A percentile compares a stretch with the other conserved stretches of the same genome.
Evolutionary conservation across 1,140 invertebrate species (phyloP).

Genomic region (Mamestra configurata): DNA sequence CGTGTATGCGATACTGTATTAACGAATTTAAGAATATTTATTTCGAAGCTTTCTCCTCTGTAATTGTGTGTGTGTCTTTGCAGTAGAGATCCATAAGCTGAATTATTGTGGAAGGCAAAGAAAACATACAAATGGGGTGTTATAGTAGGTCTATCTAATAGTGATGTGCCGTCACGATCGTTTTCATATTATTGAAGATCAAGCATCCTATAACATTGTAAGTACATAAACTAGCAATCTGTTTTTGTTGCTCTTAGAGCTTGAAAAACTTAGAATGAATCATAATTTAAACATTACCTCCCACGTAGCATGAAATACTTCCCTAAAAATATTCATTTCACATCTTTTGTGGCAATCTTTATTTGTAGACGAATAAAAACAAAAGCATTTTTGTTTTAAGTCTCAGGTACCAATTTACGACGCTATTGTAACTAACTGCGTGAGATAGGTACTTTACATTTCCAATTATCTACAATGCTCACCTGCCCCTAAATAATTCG

Average conservation of each 20-base stretch:
- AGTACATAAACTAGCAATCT: slow-evolving; percentile 71
- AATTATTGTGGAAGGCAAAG: no score
- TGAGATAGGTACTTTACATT: slow-evolving; percentile 21
- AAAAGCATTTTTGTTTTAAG: slow-evolving; percentile 74
- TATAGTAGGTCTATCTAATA: slow-evolving; percentile 6
- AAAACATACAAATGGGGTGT: no score
- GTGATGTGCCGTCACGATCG: slow-evolving; percentile 78
- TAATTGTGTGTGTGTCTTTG: no score
- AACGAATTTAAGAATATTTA: no score
- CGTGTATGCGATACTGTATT: no score
- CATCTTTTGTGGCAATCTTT: slow-evolving; percentile 7
- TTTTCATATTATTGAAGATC: slow-evolving; percentile 55
- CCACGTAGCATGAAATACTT: slow-evolving; percentile 61
- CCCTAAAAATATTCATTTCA: slow-evolving; percentile 37
- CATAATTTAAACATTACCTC: slow-evolving; percentile 54
- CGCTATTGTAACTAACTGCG: slow-evolving; percentile 37
- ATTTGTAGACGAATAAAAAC: slow-evolving; percentile 54
- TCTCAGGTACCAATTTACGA: slow-evolving; percentile 58
- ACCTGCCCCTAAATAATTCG: slow-evolving; percentile 68
- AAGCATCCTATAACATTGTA: background rate
- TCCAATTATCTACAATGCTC: slow-evolving; percentile 63
- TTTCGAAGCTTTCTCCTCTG: no score
- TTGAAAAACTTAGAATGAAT: background rate
- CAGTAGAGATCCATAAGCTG: no score
- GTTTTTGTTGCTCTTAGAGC: slow-evolving; percentile 53